Conservation (phyloP, 1,140 invertebrate genomes). For the Acromyrmex echinatior region DNA sequence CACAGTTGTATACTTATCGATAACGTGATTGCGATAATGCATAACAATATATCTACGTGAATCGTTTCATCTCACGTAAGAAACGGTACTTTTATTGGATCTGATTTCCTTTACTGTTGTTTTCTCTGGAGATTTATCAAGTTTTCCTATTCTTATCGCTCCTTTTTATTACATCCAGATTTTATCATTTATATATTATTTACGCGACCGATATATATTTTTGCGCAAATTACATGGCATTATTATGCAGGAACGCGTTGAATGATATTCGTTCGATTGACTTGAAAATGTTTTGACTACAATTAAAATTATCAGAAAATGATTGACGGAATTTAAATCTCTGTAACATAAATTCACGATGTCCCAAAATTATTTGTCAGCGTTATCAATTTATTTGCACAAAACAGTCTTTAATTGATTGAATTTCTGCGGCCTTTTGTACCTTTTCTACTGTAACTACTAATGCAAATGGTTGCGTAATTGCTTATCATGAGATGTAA, state of each 20-base stretch:
- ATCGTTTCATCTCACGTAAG: background rate
- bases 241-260: background rate
- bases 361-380: background rate
- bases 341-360: background rate
- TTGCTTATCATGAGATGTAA: background rate
- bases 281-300: background rate
- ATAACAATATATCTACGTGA: conserved; percentile 14
- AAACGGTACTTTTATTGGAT: background rate
- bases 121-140: background rate
- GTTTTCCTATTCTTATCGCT: background rate
- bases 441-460: background rate
- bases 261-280: background rate
- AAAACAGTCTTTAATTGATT: background rate
- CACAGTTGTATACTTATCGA: conserved; percentile 42
- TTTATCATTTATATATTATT: conserved; percentile 6
- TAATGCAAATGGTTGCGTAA: background rate
- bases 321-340: conserved; percentile 26
- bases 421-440: background rate
- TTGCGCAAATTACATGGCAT: background rate
- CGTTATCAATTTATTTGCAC: background rate
- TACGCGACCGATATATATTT: background rate
- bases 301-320: conserved; percentile 7
- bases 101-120: background rate
- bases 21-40: conserved; percentile 33
- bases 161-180: background rate